Conservation (phyloP, 2,797 vertebrate genomes). For the Eospalax fontanierii region DNA sequence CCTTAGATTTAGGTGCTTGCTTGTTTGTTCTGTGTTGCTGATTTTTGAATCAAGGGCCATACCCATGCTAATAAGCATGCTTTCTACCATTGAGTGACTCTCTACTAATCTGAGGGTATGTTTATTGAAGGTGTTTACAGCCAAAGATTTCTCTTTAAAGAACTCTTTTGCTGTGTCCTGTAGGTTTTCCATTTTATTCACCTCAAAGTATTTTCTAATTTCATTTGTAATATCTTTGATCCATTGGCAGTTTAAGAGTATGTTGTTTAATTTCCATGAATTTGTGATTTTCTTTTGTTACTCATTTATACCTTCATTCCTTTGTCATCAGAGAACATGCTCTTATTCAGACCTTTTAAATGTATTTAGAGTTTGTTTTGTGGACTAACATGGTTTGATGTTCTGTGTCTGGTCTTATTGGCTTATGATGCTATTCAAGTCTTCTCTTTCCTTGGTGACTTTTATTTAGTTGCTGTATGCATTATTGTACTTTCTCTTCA, state of each 20-base stretch:
- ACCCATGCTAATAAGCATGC: not conserved
- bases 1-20: not conserved
- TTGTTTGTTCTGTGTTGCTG: not conserved
- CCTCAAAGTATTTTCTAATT: not conserved
- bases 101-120: not conserved
- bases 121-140: not conserved
- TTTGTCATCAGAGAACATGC: not conserved
- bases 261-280: constrained; percentile 1
- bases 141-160: not conserved
- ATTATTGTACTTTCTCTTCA: not conserved
- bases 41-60: not conserved
- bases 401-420: not conserved
- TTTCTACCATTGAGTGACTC: not conserved
- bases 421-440: not conserved
- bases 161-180: not conserved
- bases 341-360: not conserved
- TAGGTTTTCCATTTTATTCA: not conserved
- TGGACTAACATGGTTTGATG: not conserved
- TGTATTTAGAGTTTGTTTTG: not conserved
- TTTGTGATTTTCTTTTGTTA: not conserved
- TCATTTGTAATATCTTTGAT: not conserved
- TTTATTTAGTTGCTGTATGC: not conserved
- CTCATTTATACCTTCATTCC: not conserved
- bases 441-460: not conserved
- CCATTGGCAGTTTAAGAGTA: not conserved